Conservation (phyloP, 2,113 vertebrate species). For the Myanophis thanlyinensis region DNA sequence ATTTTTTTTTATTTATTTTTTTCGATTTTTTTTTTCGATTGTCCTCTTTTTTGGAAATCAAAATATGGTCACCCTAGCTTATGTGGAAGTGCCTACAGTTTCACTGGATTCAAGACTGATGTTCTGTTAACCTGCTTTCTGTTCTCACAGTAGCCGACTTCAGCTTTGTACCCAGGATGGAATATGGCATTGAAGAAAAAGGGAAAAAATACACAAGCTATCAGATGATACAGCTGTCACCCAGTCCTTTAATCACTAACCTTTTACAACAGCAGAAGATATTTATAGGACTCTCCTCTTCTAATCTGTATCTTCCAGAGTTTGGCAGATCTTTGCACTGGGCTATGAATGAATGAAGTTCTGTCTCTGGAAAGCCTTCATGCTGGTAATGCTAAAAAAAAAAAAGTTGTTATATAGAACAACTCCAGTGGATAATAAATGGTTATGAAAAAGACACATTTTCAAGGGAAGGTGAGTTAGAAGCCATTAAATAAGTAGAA, state of each 20-base stretch:
- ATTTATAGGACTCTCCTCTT: constrained; percentile 68
- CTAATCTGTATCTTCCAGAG: constrained; percentile 79
- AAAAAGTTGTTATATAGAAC: not conserved
- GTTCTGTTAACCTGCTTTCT: not conserved
- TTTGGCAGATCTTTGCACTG: constrained; percentile 84
- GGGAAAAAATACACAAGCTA: not conserved
- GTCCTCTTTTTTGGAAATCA: no score
- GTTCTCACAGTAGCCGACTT: not conserved
- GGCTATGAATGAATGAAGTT: constrained; percentile 82
- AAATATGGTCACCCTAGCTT: no score
- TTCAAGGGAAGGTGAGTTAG: not conserved
- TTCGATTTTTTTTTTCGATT: no score
- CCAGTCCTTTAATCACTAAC: constrained; percentile 49
- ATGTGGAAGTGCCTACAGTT: not conserved
- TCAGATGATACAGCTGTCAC: not conserved
- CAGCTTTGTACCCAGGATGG: not conserved
- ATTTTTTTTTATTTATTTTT: no score
- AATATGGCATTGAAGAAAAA: not conserved
- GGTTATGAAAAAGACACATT: not conserved
- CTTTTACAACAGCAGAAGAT: constrained; percentile 73
- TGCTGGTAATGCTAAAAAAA: constrained; percentile 82
- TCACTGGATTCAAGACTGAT: not conserved
- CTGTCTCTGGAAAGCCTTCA: constrained; percentile 78
- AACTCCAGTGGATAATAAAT: not conserved
- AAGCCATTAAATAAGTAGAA: not conserved